phyloP scores from a whole-genome alignment of 2,888 invertebrate species.

The Syrista parreyssii region DNA sequence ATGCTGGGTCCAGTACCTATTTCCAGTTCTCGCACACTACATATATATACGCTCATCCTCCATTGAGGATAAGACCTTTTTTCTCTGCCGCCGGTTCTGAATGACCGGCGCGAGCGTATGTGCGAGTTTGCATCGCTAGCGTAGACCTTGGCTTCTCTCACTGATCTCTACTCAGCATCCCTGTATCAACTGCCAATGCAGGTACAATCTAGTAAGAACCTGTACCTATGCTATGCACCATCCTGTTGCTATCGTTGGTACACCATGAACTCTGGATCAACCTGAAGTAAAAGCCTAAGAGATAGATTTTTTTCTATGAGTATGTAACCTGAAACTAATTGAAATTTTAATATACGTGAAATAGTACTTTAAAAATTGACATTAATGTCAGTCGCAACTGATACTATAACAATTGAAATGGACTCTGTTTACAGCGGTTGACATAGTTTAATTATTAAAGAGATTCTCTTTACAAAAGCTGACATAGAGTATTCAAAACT shows the following conservation, averaged over 20 bases:
- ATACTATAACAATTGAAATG: not conserved
- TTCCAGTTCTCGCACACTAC: slow-evolving; percentile 40
- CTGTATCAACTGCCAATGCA: not conserved
- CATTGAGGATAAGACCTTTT: slow-evolving; percentile 43
- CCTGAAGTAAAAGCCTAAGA: not conserved
- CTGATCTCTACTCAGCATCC: not conserved
- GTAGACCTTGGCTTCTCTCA: slow-evolving; percentile 4
- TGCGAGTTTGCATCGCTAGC: not conserved
- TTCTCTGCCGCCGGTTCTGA: slow-evolving; percentile 37
- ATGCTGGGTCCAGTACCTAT: slow-evolving; percentile 23
- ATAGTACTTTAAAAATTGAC: not conserved
- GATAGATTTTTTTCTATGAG: not conserved
- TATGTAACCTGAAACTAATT: not conserved
- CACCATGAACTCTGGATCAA: not conserved
- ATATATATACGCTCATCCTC: slow-evolving; percentile 39
- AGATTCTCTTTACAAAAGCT: not conserved
- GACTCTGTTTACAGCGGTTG: not conserved
- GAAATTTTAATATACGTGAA: not conserved
- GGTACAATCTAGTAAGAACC: not conserved
- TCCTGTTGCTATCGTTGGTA: not conserved
- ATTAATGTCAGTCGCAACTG: not conserved
- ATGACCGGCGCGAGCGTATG: slow-evolving; percentile 30
- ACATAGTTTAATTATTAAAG: too few relatives aligned
- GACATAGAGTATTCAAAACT: not conserved
- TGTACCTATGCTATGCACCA: not conserved